These are phyloP conservation scores for Peromyscus aztecus DNA, from an alignment of 2,797 vertebrate genomes.

Conservation along the genomic window DNA sequence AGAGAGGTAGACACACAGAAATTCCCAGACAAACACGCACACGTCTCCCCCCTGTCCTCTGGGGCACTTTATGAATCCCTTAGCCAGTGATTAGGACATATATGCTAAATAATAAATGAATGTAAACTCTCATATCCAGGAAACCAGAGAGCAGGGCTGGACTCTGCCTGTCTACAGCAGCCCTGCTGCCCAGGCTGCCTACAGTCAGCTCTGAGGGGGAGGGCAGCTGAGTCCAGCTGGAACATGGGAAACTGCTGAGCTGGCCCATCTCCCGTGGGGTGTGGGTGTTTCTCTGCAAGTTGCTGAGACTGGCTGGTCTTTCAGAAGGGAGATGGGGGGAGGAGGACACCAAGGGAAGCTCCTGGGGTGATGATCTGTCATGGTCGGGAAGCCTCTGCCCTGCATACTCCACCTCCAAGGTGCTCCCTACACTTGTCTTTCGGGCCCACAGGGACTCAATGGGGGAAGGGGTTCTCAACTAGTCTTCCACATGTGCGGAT, in stretches of 20 bases:
- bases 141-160: conserved; percentile 46
- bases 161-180: conserved; percentile 57
- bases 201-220: not conserved
- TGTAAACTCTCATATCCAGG: conserved; percentile 67
- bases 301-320: not conserved
- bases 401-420: rapidly evolving
- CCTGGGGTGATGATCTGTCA: not conserved
- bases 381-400: not conserved
- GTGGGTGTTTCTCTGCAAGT: not conserved
- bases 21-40: not conserved
- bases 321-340: not conserved
- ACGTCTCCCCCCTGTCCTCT: not conserved
- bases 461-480: not conserved
- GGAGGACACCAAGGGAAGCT: not conserved
- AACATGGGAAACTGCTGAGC: not conserved
- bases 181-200: not conserved
- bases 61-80: conserved; percentile 44
- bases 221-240: not conserved
- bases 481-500: not conserved
- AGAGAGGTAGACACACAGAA: not conserved
- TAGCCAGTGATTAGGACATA: conserved; percentile 60
- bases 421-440: not conserved
- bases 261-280: not conserved
- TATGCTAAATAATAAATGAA: conserved; percentile 81
- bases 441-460: rapidly evolving